A percentile compares a stretch with the other conserved stretches of the same genome.
These are phyloP conservation scores for Megalops cyprinoides DNA, from an alignment of 2,797 vertebrate genomes.

Conservation along the genomic window DNA sequence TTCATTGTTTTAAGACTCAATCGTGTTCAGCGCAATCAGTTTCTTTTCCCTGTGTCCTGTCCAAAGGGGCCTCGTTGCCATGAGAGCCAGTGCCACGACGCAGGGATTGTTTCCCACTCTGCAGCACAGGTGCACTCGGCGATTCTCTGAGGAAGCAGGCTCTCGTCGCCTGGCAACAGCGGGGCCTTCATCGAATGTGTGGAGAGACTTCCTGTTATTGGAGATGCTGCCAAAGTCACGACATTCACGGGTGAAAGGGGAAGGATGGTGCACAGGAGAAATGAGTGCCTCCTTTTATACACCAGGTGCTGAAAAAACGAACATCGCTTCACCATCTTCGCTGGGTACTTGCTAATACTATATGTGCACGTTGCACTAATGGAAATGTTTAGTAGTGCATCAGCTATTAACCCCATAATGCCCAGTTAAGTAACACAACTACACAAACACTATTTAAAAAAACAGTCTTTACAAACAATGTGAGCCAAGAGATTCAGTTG, in stretches of 20 bases:
- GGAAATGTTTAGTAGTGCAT: too few relatives aligned
- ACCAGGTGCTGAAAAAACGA: slow-evolving; percentile 38
- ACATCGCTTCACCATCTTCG: slow-evolving; percentile 49
- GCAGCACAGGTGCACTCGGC: slow-evolving; percentile 65
- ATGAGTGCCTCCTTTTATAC: background rate
- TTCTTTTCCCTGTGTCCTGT: background rate
- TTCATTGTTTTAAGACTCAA: background rate
- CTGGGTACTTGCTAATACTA: slow-evolving; percentile 36
- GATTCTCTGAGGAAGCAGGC: slow-evolving; percentile 65
- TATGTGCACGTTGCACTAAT: too few relatives aligned
- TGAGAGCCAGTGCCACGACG: slow-evolving; percentile 19
- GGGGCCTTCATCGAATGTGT: slow-evolving; percentile 45
- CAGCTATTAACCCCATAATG: too few relatives aligned
- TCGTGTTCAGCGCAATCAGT: background rate
- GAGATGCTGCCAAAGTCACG: slow-evolving; percentile 16
- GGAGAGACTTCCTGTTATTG: slow-evolving; percentile 24
- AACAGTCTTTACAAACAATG: background rate
- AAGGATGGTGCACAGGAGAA: slow-evolving; percentile 47
- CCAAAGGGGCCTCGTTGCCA: background rate
- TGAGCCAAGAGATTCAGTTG: too few relatives aligned
- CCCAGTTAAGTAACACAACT: background rate
- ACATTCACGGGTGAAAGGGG: slow-evolving; percentile 24
- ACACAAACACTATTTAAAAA: background rate
- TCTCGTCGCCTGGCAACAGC: slow-evolving; percentile 73
- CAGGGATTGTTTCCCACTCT: slow-evolving; percentile 48